Conservation (phyloP, 2,888 invertebrate species). For the Chromoteleia sp. region DNA sequence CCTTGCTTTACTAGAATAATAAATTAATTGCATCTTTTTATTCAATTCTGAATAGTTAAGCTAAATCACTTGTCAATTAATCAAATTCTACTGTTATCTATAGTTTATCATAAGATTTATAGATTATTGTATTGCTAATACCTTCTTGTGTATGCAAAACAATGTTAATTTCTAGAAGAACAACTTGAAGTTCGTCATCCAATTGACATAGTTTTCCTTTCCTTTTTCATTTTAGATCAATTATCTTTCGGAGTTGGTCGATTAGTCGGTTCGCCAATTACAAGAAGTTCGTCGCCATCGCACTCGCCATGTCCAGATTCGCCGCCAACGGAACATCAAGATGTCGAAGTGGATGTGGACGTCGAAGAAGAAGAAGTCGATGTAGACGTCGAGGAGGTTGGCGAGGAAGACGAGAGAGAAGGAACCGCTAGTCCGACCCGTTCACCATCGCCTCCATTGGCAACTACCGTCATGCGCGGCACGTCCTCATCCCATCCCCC, state of each 20-base stretch:
- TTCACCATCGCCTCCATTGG: slow-evolving; percentile 80
- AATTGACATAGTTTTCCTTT: too few species aligned
- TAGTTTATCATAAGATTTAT: too few species aligned
- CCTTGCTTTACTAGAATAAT: not conserved
- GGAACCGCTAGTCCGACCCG: slow-evolving; percentile 79
- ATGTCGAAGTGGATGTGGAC: slow-evolving; percentile 81
- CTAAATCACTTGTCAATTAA: too few species aligned
- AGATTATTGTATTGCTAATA: too few species aligned
- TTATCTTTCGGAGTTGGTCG: slow-evolving; percentile 94
- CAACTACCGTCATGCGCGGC: slow-evolving; percentile 75
- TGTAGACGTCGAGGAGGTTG: slow-evolving; percentile 83
- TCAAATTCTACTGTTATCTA: too few species aligned
- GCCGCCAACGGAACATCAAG: slow-evolving; percentile 79
- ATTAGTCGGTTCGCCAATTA: slow-evolving; percentile 86
- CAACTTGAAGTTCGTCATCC: too few species aligned
- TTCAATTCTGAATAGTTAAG: too few species aligned
- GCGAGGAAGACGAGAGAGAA: slow-evolving; percentile 82
- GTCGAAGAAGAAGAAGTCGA: slow-evolving; percentile 82
- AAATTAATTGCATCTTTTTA: too few species aligned
- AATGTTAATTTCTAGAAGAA: too few species aligned
- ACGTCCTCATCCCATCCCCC: slow-evolving; percentile 77
- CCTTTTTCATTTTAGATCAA: slow-evolving; percentile 87
- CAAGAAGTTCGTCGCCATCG: slow-evolving; percentile 80
- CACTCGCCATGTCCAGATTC: slow-evolving; percentile 82
- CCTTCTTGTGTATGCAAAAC: too few species aligned